Conservation (phyloP, 2,797 vertebrate species). For the Yasuhikotakia modesta region DNA sequence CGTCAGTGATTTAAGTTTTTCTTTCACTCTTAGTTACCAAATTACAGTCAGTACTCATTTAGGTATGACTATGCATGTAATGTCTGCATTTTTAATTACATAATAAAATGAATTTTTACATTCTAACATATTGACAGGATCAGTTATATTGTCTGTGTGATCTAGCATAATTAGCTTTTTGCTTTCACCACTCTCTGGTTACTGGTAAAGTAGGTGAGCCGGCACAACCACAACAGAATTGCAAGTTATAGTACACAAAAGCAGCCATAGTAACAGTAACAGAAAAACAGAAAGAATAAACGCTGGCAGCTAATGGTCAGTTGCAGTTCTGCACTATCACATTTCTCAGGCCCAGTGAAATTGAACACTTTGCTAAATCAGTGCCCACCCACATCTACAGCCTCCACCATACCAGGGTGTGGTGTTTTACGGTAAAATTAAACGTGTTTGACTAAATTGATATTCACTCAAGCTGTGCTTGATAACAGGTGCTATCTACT, state of each 20-base stretch:
- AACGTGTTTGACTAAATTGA: conserved; percentile 31
- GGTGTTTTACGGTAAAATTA: conserved; percentile 34
- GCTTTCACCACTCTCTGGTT: no score
- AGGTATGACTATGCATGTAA: no score
- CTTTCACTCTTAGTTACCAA: no score
- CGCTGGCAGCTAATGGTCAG: conserved; percentile 38
- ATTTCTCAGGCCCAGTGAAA: conserved; percentile 61
- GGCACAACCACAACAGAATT: no score
- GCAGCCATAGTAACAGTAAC: conserved; percentile 9
- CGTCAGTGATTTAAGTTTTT: no score
- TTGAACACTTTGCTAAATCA: conserved; percentile 57
- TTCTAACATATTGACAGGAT: no score
- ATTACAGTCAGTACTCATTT: no score
- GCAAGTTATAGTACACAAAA: background rate
- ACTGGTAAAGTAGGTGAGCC: no score
- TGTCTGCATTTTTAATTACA: no score
- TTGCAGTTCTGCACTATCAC: conserved; percentile 39
- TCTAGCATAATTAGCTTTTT: no score
- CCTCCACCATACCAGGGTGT: conserved; percentile 2
- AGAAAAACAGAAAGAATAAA: conserved; percentile 10
- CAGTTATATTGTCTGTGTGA: no score
- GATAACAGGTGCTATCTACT: background rate
- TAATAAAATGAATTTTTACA: no score
- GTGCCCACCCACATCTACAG: conserved; percentile 41
- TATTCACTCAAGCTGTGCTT: conserved; percentile 22